phyloP scores from a whole-genome alignment of 2,888 invertebrate genomes.

The Eulithis testata region DNA sequence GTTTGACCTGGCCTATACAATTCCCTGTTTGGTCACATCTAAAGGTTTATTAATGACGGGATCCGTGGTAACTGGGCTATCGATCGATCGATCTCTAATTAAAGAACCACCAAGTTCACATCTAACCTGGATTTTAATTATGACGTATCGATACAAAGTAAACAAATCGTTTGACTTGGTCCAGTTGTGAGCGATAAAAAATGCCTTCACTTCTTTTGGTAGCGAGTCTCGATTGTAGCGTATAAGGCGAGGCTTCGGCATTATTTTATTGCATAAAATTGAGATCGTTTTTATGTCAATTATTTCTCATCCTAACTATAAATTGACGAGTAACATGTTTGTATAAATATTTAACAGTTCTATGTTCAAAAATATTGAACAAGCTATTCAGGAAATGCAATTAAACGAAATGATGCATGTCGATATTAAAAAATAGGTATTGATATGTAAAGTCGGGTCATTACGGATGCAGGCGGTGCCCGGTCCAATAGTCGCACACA shows the following conservation, averaged over 20 bases:
- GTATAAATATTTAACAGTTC: constrained; percentile 66
- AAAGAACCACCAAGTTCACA: constrained; percentile 53
- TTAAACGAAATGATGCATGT: constrained; percentile 82
- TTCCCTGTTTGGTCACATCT: constrained; percentile 65
- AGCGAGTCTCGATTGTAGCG: constrained; percentile 48
- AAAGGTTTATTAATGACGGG: constrained; percentile 66
- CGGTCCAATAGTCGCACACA: constrained; percentile 72
- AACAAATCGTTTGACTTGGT: constrained; percentile 53
- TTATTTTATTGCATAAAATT: constrained; percentile 71
- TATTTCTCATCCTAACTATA: constrained; percentile 66
- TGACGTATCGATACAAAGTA: constrained; percentile 56
- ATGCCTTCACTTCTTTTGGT: constrained; percentile 57
- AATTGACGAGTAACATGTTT: constrained; percentile 75
- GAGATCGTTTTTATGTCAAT: constrained; percentile 73
- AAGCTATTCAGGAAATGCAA: constrained; percentile 75
- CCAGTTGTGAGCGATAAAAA: constrained; percentile 49
- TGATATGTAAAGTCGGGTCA: constrained; percentile 79
- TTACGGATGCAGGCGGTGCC: constrained; percentile 69
- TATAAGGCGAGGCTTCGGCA: constrained; percentile 62
- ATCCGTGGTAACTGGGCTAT: constrained; percentile 62
- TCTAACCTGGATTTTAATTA: constrained; percentile 49
- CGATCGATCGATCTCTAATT: constrained; percentile 61
- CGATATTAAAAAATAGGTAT: constrained; percentile 81
- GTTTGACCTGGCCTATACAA: constrained; percentile 61
- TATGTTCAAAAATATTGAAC: constrained; percentile 53